Conservation (phyloP, 2,888 invertebrate species). For the Parnassius mnemosyne region DNA sequence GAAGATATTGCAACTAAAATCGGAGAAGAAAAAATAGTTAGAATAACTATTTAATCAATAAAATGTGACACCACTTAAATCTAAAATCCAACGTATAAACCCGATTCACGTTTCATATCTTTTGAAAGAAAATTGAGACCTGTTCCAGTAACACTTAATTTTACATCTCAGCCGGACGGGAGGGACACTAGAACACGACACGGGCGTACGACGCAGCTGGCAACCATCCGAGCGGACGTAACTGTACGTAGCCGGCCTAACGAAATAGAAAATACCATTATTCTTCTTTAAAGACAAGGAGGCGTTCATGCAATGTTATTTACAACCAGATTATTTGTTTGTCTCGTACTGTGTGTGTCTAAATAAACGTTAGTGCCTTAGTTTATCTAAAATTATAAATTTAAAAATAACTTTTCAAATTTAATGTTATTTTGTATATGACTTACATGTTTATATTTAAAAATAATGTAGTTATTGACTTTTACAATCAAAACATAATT, state of each 20-base stretch:
- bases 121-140: constrained; percentile 40
- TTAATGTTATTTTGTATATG: too few relatives aligned
- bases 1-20: too few relatives aligned
- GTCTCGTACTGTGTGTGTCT: constrained; percentile 37
- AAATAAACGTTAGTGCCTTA: constrained; percentile 6
- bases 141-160: constrained; percentile 53
- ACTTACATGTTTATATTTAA: too few relatives aligned
- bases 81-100: too few relatives aligned
- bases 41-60: too few relatives aligned
- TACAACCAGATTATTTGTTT: constrained; percentile 70
- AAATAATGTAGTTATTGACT: too few relatives aligned
- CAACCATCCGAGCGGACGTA: constrained; percentile 70
- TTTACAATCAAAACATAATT: too few relatives aligned
- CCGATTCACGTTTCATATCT: too few relatives aligned
- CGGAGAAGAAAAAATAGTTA: too few relatives aligned
- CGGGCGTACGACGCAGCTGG: constrained; percentile 65
- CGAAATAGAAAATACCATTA: constrained; percentile 79
- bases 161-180: constrained; percentile 55
- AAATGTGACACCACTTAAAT: too few relatives aligned
- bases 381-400: neutral
- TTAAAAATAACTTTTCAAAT: too few relatives aligned
- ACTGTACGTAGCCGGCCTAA: constrained; percentile 69
- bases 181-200: constrained; percentile 50
- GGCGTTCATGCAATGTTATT: constrained; percentile 76
- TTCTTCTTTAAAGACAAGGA: constrained; percentile 73